These are phyloP conservation scores for Equus przewalskii DNA, from an alignment of 2,113 vertebrate species.

Conservation along the genomic window DNA sequence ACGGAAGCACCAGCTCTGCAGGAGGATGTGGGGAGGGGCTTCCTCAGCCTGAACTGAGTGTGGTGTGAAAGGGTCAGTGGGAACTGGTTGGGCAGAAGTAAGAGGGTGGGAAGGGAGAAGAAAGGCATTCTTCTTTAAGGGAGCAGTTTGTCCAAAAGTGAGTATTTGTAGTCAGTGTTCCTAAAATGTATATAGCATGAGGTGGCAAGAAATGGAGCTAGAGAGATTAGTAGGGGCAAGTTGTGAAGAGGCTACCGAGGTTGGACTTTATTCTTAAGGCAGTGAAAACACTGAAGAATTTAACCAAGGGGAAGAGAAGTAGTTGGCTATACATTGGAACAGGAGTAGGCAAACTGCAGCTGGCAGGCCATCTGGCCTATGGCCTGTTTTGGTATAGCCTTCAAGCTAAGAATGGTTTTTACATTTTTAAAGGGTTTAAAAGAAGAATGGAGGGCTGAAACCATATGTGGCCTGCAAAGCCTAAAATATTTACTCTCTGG, in stretches of 20 bases:
- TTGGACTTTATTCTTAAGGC: not conserved
- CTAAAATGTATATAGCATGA: not conserved
- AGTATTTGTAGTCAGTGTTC: not conserved
- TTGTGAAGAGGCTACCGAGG: not conserved
- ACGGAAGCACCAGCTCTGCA: too few relatives aligned
- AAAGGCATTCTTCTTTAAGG: not conserved
- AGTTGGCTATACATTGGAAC: not conserved
- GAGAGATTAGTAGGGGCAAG: not conserved
- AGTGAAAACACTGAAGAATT: not conserved
- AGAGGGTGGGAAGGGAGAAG: not conserved
- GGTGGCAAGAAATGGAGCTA: not conserved
- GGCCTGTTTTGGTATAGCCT: not conserved
- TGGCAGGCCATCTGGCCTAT: not conserved
- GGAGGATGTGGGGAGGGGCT: not conserved
- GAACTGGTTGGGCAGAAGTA: not conserved
- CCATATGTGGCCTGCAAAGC: not conserved
- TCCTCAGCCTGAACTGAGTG: not conserved
- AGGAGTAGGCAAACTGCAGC: not conserved
- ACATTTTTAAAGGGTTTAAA: not conserved
- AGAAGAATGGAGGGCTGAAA: not conserved
- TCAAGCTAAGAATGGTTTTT: slow-evolving; percentile 35
- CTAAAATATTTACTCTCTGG: slow-evolving; percentile 32
- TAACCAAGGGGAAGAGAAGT: slow-evolving; percentile 6
- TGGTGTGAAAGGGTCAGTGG: not conserved
- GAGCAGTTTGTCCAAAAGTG: not conserved